Conservation (phyloP, 2,888 invertebrate species). For the Drosophila borealis region DNA sequence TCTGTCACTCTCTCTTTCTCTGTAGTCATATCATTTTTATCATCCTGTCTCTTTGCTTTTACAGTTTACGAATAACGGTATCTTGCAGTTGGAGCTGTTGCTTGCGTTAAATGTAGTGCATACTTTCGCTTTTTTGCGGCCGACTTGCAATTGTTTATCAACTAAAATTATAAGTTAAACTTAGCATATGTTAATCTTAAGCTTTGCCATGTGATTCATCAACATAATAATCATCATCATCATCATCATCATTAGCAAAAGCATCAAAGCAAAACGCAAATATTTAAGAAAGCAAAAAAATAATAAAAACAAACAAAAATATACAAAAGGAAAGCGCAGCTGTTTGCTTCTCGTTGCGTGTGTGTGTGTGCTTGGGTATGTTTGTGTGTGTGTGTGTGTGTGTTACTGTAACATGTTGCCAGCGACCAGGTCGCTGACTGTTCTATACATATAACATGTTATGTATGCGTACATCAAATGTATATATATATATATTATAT, state of each 20-base stretch:
- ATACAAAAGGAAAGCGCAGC: conserved; percentile 68
- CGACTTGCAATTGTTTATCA: conserved; percentile 55
- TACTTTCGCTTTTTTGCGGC: conserved; percentile 50
- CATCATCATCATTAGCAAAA: conserved; percentile 30
- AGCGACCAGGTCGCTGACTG: conserved; percentile 50
- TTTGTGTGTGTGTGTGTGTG: conserved; percentile 44
- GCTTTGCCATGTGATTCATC: conserved; percentile 44
- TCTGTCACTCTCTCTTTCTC: conserved; percentile 23
- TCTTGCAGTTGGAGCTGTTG: conserved; percentile 18
- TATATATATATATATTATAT: conserved; percentile 25
- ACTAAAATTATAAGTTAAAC: conserved; percentile 75
- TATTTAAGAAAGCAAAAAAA: conserved; percentile 18
- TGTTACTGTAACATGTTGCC: conserved; percentile 56
- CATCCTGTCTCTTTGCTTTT: not conserved
- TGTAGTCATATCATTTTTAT: conserved; percentile 21
- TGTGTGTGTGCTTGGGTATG: conserved; percentile 16
- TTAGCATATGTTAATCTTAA: conserved; percentile 63
- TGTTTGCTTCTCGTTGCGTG: conserved; percentile 53
- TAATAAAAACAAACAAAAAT: conserved; percentile 64
- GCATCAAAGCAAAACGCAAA: conserved; percentile 39
- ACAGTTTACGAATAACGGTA: conserved; percentile 18
- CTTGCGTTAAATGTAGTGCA: conserved; percentile 41
- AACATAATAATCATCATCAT: not conserved
- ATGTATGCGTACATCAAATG: conserved; percentile 53
- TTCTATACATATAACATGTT: conserved; percentile 61